These are phyloP conservation scores for Acanthopagrus latus DNA, from an alignment of 2,797 vertebrate genomes.

Conservation along the genomic window DNA sequence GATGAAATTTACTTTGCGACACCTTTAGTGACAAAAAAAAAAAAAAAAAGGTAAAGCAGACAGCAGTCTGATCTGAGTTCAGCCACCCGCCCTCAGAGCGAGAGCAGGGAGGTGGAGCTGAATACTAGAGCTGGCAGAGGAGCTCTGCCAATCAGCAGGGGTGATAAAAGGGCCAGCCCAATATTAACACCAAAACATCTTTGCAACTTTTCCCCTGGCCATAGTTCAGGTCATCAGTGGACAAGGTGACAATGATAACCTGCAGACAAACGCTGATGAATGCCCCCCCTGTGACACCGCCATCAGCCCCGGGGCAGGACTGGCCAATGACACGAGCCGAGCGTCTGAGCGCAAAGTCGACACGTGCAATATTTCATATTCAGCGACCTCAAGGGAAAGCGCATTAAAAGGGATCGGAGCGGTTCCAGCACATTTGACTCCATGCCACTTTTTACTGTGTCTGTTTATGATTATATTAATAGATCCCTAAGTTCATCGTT, in stretches of 20 bases:
- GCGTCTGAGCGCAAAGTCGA: constrained; percentile 55
- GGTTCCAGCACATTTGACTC: constrained; percentile 54
- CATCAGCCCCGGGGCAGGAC: constrained; percentile 59
- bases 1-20: constrained; percentile 41
- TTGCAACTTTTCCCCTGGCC: constrained; percentile 55
- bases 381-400: constrained; percentile 57
- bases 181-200: constrained; percentile 64
- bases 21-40: constrained; percentile 13
- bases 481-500: constrained; percentile 74
- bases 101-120: constrained; percentile 27
- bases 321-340: constrained; percentile 65
- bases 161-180: constrained; percentile 37
- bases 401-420: constrained; percentile 47
- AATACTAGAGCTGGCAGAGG: constrained; percentile 21
- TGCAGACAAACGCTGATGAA: constrained; percentile 54
- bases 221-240: constrained; percentile 58
- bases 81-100: constrained; percentile 11
- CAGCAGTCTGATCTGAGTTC: constrained; percentile 30
- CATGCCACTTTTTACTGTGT: constrained; percentile 53
- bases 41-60: constrained; percentile 2
- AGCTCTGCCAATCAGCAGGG: constrained; percentile 61
- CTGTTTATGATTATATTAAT: constrained; percentile 83
- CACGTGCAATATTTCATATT: constrained; percentile 70
- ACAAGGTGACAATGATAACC: constrained; percentile 71
- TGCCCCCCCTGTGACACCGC: constrained; percentile 34